Evolutionary conservation across 2,888 invertebrate genomes (phyloP).

Genomic region (Tenodera sinensis): DNA sequence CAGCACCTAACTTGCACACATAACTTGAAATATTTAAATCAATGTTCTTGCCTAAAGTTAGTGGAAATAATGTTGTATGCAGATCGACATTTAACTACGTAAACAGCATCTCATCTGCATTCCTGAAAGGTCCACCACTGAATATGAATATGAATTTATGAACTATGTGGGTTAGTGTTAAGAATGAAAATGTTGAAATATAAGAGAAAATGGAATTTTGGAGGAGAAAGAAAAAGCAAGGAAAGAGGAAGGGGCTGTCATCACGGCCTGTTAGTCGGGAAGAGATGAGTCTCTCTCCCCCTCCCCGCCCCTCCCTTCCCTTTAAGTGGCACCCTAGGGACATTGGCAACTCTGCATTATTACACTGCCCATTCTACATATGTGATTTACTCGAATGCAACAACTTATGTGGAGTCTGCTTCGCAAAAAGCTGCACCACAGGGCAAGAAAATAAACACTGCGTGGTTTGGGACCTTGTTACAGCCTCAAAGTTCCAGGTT

Average conservation of each 20-base stretch:
- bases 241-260: not conserved
- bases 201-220: not conserved
- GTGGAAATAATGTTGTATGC: too few species aligned
- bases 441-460: too few species aligned
- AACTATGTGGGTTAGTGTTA: not conserved
- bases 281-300: not conserved
- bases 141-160: not conserved
- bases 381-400: not conserved
- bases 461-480: too few species aligned
- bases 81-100: too few species aligned
- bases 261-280: not conserved
- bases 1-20: too few species aligned
- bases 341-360: not conserved
- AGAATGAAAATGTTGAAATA: not conserved
- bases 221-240: not conserved
- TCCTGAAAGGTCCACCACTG: not conserved
- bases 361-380: not conserved
- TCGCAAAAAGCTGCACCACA: not conserved
- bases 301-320: too few species aligned
- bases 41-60: too few species aligned
- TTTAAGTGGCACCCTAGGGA: not conserved
- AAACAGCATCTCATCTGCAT: too few species aligned
- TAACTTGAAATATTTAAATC: too few species aligned
- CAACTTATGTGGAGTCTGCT: not conserved
- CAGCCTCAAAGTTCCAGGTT: too few species aligned